Evolutionary conservation across 2,113 vertebrate species (phyloP).

Genomic region (Actenoides lindsayi): DNA sequence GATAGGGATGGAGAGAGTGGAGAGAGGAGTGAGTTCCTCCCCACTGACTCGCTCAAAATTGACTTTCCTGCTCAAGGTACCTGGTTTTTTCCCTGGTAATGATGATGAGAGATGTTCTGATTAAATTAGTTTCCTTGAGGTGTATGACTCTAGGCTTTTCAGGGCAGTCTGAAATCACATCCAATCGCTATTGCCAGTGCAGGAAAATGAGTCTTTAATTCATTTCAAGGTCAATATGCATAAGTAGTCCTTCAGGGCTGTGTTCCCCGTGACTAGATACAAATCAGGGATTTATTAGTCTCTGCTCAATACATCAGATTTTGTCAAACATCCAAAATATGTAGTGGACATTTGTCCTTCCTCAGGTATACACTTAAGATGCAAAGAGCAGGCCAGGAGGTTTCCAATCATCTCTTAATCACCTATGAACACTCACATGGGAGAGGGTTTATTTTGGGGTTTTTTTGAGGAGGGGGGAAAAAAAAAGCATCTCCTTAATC

Average conservation of each 20-base stretch:
- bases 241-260: not conserved
- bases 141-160: not conserved
- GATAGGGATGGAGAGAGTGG: not conserved
- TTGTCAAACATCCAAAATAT: not conserved
- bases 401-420: constrained; percentile 36
- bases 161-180: not conserved
- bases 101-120: not conserved
- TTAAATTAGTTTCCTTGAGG: not conserved
- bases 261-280: not conserved
- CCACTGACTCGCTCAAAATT: not conserved
- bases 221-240: not conserved
- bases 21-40: not conserved
- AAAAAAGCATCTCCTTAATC: not conserved
- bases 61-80: not conserved
- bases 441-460: not conserved
- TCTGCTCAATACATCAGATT: not conserved
- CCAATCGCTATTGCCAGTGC: not conserved
- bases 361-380: not conserved
- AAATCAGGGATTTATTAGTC: not conserved
- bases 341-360: not conserved
- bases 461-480: fast-evolving
- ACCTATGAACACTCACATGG: not conserved
- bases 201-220: not conserved
- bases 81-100: not conserved
- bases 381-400: not conserved